These are phyloP conservation scores for Rhodinocichla rosea DNA, from an alignment of 2,113 vertebrate species.

Conservation along the genomic window DNA sequence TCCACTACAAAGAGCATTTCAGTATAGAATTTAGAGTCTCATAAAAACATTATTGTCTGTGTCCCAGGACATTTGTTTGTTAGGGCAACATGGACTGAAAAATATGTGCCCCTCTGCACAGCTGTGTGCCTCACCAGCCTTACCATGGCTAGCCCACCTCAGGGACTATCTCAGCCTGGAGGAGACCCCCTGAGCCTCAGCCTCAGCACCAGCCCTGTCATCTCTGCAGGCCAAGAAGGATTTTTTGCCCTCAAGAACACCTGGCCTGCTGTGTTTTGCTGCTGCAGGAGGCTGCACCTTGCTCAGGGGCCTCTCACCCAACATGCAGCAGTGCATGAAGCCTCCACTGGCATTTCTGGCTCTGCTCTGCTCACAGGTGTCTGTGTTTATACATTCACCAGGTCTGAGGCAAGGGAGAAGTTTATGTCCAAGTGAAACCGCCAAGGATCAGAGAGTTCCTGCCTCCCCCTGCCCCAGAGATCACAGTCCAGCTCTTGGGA, in stretches of 20 bases:
- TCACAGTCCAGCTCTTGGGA: neutral
- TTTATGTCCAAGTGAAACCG: neutral
- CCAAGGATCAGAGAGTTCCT: neutral
- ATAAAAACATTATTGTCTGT: constrained; percentile 94
- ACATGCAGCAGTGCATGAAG: fast-evolving
- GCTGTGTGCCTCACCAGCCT: neutral
- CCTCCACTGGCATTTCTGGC: neutral
- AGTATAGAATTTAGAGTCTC: constrained; percentile 86
- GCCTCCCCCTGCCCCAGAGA: neutral
- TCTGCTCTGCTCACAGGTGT: neutral
- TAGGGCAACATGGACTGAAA: constrained; percentile 76
- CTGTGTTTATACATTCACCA: neutral
- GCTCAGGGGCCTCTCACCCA: neutral
- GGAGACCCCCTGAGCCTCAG: neutral
- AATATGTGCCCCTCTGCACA: constrained; percentile 77
- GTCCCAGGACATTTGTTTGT: constrained; percentile 84
- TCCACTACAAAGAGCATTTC: constrained; percentile 85
- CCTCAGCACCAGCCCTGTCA: neutral
- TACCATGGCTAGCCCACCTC: neutral
- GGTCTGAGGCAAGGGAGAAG: neutral
- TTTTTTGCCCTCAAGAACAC: neutral
- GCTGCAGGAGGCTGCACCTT: neutral
- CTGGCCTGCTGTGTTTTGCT: neutral
- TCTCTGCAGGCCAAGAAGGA: neutral
- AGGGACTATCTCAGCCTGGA: neutral